Evolutionary conservation across 2,888 invertebrate species (phyloP).

Genomic region (Toxonevra muliebris): DNA sequence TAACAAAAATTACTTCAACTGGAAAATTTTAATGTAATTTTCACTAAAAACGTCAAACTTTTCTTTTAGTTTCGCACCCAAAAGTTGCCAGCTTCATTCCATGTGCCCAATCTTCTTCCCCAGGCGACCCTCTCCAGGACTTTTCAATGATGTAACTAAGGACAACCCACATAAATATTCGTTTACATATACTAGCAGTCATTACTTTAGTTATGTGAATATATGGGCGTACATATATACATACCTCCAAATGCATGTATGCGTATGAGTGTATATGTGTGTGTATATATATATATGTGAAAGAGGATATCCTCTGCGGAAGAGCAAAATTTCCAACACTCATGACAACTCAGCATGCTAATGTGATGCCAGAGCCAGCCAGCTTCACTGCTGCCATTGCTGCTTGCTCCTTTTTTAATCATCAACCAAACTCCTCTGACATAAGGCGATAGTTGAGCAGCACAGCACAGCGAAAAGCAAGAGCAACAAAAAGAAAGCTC

Average conservation of each 20-base stretch:
- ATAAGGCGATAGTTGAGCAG: neutral
- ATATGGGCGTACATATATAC: slow-evolving; percentile 34
- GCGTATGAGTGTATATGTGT: slow-evolving; percentile 11
- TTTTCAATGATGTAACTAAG: neutral
- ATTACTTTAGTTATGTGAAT: too few relatives aligned
- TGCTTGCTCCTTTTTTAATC: slow-evolving; percentile 47
- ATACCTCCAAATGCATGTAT: slow-evolving; percentile 35
- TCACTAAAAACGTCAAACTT: slow-evolving; percentile 58
- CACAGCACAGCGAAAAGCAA: neutral
- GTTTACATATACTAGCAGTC: neutral
- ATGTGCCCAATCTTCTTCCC: neutral
- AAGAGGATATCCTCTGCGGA: slow-evolving; percentile 61
- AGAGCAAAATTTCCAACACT: slow-evolving; percentile 59
- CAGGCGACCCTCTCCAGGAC: neutral
- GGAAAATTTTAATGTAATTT: slow-evolving; percentile 63
- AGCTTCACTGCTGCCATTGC: neutral
- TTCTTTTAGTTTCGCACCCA: slow-evolving; percentile 36
- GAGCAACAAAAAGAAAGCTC: slow-evolving; percentile 3
- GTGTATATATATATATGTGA: slow-evolving; percentile 30
- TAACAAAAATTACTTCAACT: slow-evolving; percentile 62
- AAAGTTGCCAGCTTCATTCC: slow-evolving; percentile 7
- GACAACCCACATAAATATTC: neutral
- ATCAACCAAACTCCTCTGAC: slow-evolving; percentile 52
- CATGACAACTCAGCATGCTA: slow-evolving; percentile 38
- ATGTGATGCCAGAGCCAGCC: slow-evolving; percentile 22